Conservation (phyloP, 1,140 invertebrate species). For the Agraylea sexmaculata region DNA sequence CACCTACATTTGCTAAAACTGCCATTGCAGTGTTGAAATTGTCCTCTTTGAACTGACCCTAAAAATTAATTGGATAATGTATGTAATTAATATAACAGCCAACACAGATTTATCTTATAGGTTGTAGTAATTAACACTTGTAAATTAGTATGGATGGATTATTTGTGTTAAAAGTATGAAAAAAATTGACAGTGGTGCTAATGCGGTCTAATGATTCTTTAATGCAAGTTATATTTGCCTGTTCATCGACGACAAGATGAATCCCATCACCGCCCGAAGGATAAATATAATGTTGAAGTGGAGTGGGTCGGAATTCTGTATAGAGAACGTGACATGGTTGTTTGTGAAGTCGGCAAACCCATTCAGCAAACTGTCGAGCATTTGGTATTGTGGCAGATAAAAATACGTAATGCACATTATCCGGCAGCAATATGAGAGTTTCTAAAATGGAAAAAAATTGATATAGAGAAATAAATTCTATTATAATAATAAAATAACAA, state of each 20-base stretch:
- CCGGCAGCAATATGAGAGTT: constrained; percentile 92
- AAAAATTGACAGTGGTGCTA: no score
- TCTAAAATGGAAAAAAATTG: no score
- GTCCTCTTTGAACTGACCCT: constrained; percentile 90
- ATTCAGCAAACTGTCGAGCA: constrained; percentile 95
- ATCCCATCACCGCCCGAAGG: constrained; percentile 88
- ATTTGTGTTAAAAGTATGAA: no score
- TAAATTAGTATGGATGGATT: no score
- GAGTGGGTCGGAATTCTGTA: constrained; percentile 95
- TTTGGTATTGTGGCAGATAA: constrained; percentile 99
- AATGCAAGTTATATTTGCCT: constrained; percentile 39
- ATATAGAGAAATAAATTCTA: no score
- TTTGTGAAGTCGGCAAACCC: constrained; percentile 93
- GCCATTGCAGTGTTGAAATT: constrained; percentile 96
- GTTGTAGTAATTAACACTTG: no score
- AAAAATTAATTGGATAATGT: no score
- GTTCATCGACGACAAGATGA: constrained; percentile 91
- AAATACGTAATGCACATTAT: constrained; percentile 98
- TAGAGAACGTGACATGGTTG: constrained; percentile 99
- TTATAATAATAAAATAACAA: no score
- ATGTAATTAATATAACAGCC: no score
- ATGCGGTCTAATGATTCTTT: no score
- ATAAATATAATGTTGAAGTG: constrained; percentile 96
- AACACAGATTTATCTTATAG: no score
- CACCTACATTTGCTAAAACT: constrained; percentile 61